Evolutionary conservation across 2,113 vertebrate species (phyloP).

Genomic region (Dipodomys ordii): DNA sequence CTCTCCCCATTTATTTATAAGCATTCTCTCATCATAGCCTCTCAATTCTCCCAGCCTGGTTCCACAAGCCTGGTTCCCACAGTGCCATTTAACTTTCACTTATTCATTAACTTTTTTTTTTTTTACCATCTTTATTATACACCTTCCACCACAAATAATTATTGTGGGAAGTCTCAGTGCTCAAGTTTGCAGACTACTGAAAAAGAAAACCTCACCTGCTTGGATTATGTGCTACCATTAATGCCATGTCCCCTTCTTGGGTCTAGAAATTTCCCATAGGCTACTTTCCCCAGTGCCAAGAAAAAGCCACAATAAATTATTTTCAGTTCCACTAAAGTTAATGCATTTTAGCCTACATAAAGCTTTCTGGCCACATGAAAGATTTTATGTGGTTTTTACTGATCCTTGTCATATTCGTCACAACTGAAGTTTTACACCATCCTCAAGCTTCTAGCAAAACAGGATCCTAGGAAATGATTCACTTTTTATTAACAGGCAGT

Average conservation of each 20-base stretch:
- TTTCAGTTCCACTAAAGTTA: background rate
- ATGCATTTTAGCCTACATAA: slow-evolving; percentile 5
- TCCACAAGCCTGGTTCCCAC: background rate
- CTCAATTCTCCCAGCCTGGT: background rate
- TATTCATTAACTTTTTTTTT: slow-evolving; percentile 11
- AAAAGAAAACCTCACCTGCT: background rate
- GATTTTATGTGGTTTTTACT: slow-evolving; percentile 23
- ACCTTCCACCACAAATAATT: slow-evolving; percentile 17
- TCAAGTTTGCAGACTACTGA: background rate
- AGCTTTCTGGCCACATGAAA: background rate
- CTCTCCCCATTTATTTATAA: background rate
- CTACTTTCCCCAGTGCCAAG: slow-evolving; percentile 10
- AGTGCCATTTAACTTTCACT: background rate
- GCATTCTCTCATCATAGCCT: background rate
- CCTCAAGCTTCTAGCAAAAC: background rate
- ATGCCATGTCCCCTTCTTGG: background rate
- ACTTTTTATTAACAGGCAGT: background rate
- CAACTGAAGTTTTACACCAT: slow-evolving; percentile 11
- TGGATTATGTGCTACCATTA: background rate
- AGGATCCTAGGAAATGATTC: background rate
- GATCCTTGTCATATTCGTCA: slow-evolving; percentile 30
- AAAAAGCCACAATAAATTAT: slow-evolving; percentile 43
- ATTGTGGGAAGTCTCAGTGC: background rate
- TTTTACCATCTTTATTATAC: background rate
- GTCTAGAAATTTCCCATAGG: background rate